phyloP scores from a whole-genome alignment of 2,797 vertebrate genomes.

The Argentina silus region DNA sequence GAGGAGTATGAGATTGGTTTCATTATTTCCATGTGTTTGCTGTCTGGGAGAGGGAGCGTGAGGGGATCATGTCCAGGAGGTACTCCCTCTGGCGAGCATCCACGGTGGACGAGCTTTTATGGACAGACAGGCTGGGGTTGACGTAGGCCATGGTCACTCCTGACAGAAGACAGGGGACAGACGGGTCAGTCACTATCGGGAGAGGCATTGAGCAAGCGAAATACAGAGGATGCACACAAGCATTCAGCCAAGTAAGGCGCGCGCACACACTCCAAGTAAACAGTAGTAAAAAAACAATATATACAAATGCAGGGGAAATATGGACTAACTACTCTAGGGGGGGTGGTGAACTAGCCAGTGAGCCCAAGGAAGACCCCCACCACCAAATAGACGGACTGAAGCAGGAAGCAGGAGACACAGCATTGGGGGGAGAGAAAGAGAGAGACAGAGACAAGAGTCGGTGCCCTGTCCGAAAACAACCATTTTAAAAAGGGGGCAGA shows the following conservation, averaged over 20 bases:
- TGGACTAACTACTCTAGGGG: constrained; percentile 3
- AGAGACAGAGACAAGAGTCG: constrained; percentile 10
- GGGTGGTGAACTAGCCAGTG: constrained; percentile 25
- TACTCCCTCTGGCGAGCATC: constrained; percentile 97
- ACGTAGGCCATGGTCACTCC: constrained; percentile 94
- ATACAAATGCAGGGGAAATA: neutral
- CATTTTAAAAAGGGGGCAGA: constrained; percentile 15
- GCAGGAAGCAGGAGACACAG: constrained; percentile 49
- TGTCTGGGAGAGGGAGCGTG: constrained; percentile 92
- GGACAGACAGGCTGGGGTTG: constrained; percentile 87
- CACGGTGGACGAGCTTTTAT: constrained; percentile 85
- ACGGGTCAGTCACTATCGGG: neutral
- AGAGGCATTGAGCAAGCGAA: neutral
- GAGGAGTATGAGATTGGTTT: constrained; percentile 28
- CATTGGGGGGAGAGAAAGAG: constrained; percentile 27
- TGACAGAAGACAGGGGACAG: constrained; percentile 56
- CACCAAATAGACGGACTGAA: constrained; percentile 33
- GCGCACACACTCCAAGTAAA: constrained; percentile 26
- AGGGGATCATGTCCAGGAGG: constrained; percentile 97
- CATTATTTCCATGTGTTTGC: constrained; percentile 94
- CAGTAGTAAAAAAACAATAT: neutral
- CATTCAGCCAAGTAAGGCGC: constrained; percentile 17
- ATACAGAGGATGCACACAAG: neutral
- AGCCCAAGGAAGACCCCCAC: constrained; percentile 18
- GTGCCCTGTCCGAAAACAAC: constrained; percentile 64